Evolutionary conservation across 2,797 vertebrate species (phyloP), one percentile per base, ranked within the genome.

Genomic region (Varecia variegata): DNA sequence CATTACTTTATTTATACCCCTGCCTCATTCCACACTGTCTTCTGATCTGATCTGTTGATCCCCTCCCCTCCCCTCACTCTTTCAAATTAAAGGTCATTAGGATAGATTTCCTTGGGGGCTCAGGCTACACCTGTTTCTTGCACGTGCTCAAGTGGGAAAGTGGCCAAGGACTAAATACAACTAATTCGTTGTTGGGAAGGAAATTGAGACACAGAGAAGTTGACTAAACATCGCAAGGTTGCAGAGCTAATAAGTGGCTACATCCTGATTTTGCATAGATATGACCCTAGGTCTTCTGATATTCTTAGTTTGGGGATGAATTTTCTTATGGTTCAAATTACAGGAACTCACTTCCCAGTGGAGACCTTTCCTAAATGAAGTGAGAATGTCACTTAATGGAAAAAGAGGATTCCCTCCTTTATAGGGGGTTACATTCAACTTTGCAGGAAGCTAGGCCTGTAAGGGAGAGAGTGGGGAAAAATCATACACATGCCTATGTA

Each of bases 21-120:
- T 93, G 92, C 89, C 93, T 98, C 97, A 97, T 98, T 97, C 96
- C 93, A 89, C 74, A 35, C 74, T 93, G 92, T 83, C 89, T 97
- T 96, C 96, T 97, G 94, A 96, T 97, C 88, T 96, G 95, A 94
- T 97, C 94, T 98, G 95, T 91, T 98, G 89, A 98, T 98, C 97
- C 96, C 70, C 86, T 97, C 60, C 86, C 88, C 96, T 94, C 93
- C 95, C 93, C 83, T 97, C 80, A 86, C 83, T 71, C 92, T 93
- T 97, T 96, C 92, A 97, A 92, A 97, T 94, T 83, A 97, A 97
- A 97, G 93, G 94, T 97, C 94, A 97, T 95, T 80, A 96, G 85
- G 96, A 97, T 95, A 96, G 89, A 96, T 97, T 98, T 97, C 94
- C 92, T 96, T 92, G 70, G 93, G 96, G 94, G 91, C 97, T 94